Base-by-base conservation (phyloP, 2,888 invertebrate genomes). In the Bombylius discolor region DNA sequence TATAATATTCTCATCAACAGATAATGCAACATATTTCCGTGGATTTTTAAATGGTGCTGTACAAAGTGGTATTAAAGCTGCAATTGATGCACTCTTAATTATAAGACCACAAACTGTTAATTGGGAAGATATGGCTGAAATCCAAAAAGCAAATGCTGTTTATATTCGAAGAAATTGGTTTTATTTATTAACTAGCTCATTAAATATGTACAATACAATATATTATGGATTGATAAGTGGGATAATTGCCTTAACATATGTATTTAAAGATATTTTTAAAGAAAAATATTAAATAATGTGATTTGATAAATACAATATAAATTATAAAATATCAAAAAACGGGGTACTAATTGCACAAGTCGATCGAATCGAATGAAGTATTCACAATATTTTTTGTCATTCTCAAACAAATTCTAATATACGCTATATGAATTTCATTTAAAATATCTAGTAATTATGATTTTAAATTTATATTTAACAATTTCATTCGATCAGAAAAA, bases 41-140 rank as follows among this genome's bases (percentile, higher is more conserved):
- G 71, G 69, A n/a, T 62, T 64, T n/a, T 60, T 73, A 51, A 67
- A 67, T 5, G 74, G 74, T 1, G 71, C 72, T 0, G 70, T 73
- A 0, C 70, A 73, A 57, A 72, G 72, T 56, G 73, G 73, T 1
- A 46, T 70, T 1, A 63, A 71, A 50, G 69, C 74, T 6, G 73
- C 73, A 0, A 13, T 60, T 12, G 65, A 65, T 60, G 67, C 71
- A 2, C 56, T 73, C 8, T 63, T 70, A 3, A 55, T 68, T 11
- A 59, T 70, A 4, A 63, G 72, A 5, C 73, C 73, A 0, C 73
- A 73, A 62, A 65, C 63, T 50, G 67, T 73, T 3, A 55, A 58
- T 9, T 73, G 70, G 70, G 62, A 62, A 50, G 74, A 73, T 59
- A 60, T 73, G 31, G 61, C 63, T 3, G 69, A 69, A 44, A 57